A percentile compares a stretch with the other conserved stretches of the same genome.
Conservation (phyloP, 2,113 vertebrate species). For the Oncorhynchus masou region DNA sequence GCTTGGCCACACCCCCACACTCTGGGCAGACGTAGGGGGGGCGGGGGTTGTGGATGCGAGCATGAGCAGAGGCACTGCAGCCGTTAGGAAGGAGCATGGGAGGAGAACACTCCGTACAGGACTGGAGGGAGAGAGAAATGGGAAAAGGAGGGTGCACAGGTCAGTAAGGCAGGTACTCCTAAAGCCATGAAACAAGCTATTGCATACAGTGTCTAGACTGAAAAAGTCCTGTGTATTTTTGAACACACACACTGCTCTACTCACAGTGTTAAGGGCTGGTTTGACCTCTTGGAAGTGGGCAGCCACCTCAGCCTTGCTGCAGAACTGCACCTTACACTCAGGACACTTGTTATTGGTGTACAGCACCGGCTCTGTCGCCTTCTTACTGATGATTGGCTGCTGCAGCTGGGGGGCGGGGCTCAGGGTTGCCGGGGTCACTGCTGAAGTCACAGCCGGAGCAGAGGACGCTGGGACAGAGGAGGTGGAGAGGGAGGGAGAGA, state of each 20-base stretch:
- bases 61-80: constrained; percentile 88
- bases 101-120: constrained; percentile 83
- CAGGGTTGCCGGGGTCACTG: constrained; percentile 25
- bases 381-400: constrained; percentile 34
- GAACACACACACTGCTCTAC: constrained; percentile 11
- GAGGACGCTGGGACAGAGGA: constrained; percentile 3
- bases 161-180: no score
- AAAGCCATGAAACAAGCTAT: no score
- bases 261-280: constrained; percentile 61
- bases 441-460: constrained; percentile 7
- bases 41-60: constrained; percentile 85
- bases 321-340: constrained; percentile 87
- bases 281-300: constrained; percentile 87
- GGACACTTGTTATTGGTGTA: constrained; percentile 81
- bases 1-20: constrained; percentile 83
- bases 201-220: no score
- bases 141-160: background rate
- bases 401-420: constrained; percentile 38
- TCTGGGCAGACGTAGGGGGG: constrained; percentile 89
- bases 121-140: constrained; percentile 57
- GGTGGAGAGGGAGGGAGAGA: constrained; percentile 23
- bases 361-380: constrained; percentile 65
- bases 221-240: no score
- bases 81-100: constrained; percentile 88
- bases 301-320: constrained; percentile 81